phyloP scores from a whole-genome alignment of 1,140 invertebrate species.

The Heliconius nattereri region DNA sequence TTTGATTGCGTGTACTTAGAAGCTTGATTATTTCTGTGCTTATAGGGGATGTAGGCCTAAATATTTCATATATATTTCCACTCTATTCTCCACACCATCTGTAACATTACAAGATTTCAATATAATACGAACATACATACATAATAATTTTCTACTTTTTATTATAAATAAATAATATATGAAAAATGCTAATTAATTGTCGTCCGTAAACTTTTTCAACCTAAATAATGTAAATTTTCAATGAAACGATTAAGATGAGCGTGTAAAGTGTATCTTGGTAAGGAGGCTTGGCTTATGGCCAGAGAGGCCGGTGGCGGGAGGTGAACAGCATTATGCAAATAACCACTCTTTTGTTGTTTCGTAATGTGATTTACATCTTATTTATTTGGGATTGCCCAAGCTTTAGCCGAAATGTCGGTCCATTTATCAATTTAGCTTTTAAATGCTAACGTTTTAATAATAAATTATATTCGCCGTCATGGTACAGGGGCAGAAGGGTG shows the following conservation, averaged over 20 bases:
- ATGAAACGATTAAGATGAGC: slow-evolving; percentile 10
- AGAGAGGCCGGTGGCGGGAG: slow-evolving; percentile 23
- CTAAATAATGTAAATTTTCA: slow-evolving; percentile 13
- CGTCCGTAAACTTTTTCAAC: background rate
- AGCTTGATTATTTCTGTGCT: too few relatives aligned
- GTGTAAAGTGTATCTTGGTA: slow-evolving; percentile 23
- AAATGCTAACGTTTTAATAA: background rate
- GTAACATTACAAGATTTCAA: too few relatives aligned
- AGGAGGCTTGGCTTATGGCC: slow-evolving; percentile 27
- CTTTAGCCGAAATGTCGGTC: background rate
- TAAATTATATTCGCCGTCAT: background rate
- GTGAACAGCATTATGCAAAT: slow-evolving; percentile 31
- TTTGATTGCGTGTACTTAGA: too few relatives aligned
- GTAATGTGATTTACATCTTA: slow-evolving; percentile 34
- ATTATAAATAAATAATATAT: background rate
- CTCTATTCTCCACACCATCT: too few relatives aligned
- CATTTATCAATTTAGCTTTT: slow-evolving; percentile 3
- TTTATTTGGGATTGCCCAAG: slow-evolving; percentile 25
- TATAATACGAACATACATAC: too few relatives aligned
- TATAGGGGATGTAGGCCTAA: too few relatives aligned
- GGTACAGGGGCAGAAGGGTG: too few relatives aligned
- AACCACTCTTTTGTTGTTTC: slow-evolving; percentile 29
- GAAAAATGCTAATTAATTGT: background rate
- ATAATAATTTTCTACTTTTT: too few relatives aligned
- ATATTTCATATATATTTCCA: too few relatives aligned